Evolutionary conservation across 2,888 invertebrate genomes (phyloP).

Genomic region (Rhogogaster chlorosoma): DNA sequence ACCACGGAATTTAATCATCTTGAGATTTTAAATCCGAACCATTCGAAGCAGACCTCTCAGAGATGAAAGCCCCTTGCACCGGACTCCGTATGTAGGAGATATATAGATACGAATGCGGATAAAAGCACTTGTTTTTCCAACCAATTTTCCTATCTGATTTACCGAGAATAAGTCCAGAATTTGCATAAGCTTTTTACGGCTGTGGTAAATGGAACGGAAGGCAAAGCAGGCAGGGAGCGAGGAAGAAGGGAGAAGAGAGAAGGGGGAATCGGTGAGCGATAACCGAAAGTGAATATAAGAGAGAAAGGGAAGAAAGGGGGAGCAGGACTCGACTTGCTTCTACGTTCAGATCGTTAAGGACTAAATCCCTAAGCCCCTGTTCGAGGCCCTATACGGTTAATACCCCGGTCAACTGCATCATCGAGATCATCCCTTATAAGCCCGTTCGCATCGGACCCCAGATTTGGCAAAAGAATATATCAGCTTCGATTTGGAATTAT

Average conservation of each 20-base stretch:
- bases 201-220: conserved; percentile 43
- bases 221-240: neutral
- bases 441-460: neutral
- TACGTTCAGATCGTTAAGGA: neutral
- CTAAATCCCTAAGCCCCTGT: conserved; percentile 25
- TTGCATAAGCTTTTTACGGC: conserved; percentile 49
- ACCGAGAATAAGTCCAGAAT: conserved; percentile 37
- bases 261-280: conserved; percentile 5
- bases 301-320: neutral
- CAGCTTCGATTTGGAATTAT: neutral
- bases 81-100: neutral
- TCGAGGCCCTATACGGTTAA: conserved; percentile 15
- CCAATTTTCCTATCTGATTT: conserved; percentile 44
- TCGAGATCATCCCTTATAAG: conserved; percentile 11
- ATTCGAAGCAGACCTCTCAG: neutral
- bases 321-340: neutral
- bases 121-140: conserved; percentile 4
- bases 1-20: neutral
- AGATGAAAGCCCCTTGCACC: neutral
- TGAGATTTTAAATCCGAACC: neutral
- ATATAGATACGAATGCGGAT: neutral
- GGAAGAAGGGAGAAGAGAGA: neutral
- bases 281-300: conserved; percentile 27
- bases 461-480: neutral
- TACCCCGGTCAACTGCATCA: conserved; percentile 23